A percentile compares a stretch with the other conserved stretches of the same genome.
Evolutionary conservation across 2,888 invertebrate genomes (phyloP).

Genomic region (Sinhomidia bicolor): DNA sequence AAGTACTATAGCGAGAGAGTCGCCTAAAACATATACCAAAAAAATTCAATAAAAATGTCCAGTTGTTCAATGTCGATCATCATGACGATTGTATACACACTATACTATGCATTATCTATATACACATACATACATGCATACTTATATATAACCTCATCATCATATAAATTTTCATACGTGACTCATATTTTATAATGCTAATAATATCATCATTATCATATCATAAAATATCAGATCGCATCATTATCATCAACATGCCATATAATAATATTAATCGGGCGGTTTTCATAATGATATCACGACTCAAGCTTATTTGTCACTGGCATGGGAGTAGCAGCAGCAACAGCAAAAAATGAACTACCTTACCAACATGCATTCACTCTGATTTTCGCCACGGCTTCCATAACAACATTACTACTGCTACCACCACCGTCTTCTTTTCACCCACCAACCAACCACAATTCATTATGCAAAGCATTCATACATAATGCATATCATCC

Average conservation of each 20-base stretch:
- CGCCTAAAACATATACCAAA: conserved; percentile 65
- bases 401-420: too few species aligned
- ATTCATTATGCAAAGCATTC: conserved; percentile 60
- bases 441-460: conserved; percentile 12
- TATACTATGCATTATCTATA: conserved; percentile 10
- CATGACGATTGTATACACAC: neutral
- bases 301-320: conserved; percentile 8
- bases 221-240: neutral
- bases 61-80: conserved; percentile 69
- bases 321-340: neutral
- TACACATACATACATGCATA: neutral
- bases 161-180: neutral
- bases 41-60: conserved; percentile 70
- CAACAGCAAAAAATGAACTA: neutral
- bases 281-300: conserved; percentile 44
- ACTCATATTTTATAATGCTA: conserved; percentile 2
- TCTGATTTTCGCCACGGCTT: neutral
- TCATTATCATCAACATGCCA: neutral
- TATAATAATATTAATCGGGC: neutral
- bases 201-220: too few species aligned
- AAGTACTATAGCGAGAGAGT: conserved; percentile 67
- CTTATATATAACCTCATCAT: too few species aligned
- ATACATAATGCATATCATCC: conserved; percentile 53
- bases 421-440: too few species aligned
- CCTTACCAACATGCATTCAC: conserved; percentile 6